These are phyloP conservation scores for Rotaria macrura DNA, from an alignment of 2,888 invertebrate species.

Conservation along the genomic window DNA sequence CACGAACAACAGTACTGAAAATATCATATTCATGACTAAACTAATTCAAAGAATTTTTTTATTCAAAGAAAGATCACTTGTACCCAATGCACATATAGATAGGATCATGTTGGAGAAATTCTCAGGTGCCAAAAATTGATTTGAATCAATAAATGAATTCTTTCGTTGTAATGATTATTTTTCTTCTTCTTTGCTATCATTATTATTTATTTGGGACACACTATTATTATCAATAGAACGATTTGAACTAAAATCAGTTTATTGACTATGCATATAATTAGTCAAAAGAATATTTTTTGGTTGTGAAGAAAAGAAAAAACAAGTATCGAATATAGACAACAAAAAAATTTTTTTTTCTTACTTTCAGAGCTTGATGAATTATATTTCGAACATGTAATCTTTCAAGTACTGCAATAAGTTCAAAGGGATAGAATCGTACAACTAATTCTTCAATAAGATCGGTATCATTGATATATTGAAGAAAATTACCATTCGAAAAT, in stretches of 20 bases:
- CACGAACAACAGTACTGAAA: conserved; percentile 81
- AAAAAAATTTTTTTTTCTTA: not conserved
- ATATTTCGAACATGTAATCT: conserved; percentile 75
- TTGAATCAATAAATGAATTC: conserved; percentile 79
- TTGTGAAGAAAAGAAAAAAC: no score
- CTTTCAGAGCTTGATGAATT: conserved; percentile 63
- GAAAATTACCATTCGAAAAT: conserved; percentile 82
- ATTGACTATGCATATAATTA: conserved; percentile 85
- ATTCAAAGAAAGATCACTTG: conserved; percentile 39
- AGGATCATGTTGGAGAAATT: conserved; percentile 59
- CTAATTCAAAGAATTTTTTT: not conserved
- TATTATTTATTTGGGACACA: not conserved
- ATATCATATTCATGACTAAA: conserved; percentile 79
- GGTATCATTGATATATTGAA: conserved; percentile 78
- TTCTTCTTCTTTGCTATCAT: not conserved
- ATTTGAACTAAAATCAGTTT: conserved; percentile 93
- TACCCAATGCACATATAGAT: conserved; percentile 57
- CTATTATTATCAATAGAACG: conserved; percentile 56
- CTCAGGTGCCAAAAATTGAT: conserved; percentile 96
- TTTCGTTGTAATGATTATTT: conserved; percentile 36
- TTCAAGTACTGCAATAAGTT: conserved; percentile 79
- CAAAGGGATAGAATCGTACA: conserved; percentile 84
- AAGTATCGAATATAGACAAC: no score
- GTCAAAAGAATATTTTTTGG: conserved; percentile 92
- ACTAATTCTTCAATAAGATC: conserved; percentile 73